These are phyloP conservation scores for Drosophila sp. DNA, from an alignment of 1,140 invertebrate genomes.

Conservation along the genomic window DNA sequence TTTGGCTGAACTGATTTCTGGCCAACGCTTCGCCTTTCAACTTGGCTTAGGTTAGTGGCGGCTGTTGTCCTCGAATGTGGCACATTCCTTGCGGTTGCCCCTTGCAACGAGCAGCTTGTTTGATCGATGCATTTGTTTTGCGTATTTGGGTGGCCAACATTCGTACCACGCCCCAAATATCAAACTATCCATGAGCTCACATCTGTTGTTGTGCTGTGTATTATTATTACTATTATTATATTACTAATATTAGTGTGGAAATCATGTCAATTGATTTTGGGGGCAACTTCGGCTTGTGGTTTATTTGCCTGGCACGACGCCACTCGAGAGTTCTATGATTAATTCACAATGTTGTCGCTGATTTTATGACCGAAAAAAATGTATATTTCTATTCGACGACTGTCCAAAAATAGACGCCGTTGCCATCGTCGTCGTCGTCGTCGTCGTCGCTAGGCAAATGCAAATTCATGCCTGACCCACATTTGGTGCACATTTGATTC, in stretches of 20 bases:
- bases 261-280: slow-evolving; percentile 79
- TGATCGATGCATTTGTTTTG: slow-evolving; percentile 74
- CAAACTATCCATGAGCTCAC: slow-evolving; percentile 37
- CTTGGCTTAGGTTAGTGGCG: slow-evolving; percentile 78
- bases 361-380: slow-evolving; percentile 69
- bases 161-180: slow-evolving; percentile 73
- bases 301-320: slow-evolving; percentile 59
- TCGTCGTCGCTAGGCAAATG: slow-evolving; percentile 61
- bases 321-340: slow-evolving; percentile 67
- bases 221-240: too few species aligned
- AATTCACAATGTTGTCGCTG: slow-evolving; percentile 72
- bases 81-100: slow-evolving; percentile 21
- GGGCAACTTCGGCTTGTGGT: slow-evolving; percentile 29
- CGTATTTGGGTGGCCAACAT: slow-evolving; percentile 76
- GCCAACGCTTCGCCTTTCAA: slow-evolving; percentile 71
- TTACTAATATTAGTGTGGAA: slow-evolving; percentile 44
- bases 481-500: slow-evolving; percentile 62
- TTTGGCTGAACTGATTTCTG: slow-evolving; percentile 74
- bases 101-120: slow-evolving; percentile 40
- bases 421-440: slow-evolving; percentile 11
- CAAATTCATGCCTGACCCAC: slow-evolving; percentile 83
- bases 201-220: slow-evolving; percentile 32
- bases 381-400: slow-evolving; percentile 59
- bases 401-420: slow-evolving; percentile 67
- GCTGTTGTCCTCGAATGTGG: slow-evolving; percentile 47